Conservation (phyloP, 35 echinoderm and acorn worm genomes). For the Stichopus chloronotus region DNA sequence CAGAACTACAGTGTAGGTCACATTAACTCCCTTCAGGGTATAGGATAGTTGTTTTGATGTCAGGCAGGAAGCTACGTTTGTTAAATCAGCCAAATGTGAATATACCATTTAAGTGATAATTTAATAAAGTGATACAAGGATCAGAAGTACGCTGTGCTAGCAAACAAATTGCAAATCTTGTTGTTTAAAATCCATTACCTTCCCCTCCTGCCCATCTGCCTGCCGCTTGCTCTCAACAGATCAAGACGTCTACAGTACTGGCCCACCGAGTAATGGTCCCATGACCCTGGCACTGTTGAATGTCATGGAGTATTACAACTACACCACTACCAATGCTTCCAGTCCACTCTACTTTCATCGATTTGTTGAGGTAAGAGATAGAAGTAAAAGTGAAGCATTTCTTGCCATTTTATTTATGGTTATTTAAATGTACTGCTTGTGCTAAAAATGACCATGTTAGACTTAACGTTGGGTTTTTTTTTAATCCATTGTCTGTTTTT, state of each 20-base stretch:
- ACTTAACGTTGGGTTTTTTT: neutral
- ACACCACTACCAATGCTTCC: constrained; percentile 17
- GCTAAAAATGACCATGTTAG: neutral
- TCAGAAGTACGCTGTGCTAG: too few relatives aligned
- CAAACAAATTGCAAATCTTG: too few relatives aligned
- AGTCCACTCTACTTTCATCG: constrained; percentile 59
- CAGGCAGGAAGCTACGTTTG: too few relatives aligned
- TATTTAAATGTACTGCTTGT: neutral
- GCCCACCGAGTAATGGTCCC: constrained; percentile 80
- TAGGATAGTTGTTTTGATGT: too few relatives aligned
- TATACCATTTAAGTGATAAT: too few relatives aligned
- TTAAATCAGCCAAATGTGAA: too few relatives aligned
- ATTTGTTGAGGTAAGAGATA: constrained; percentile 72
- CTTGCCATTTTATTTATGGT: too few relatives aligned
- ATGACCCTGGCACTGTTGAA: constrained; percentile 61
- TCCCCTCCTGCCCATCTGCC: too few relatives aligned
- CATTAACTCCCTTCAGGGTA: too few relatives aligned
- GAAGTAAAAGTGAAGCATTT: neutral
- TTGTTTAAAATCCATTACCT: too few relatives aligned
- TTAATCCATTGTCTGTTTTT: neutral
- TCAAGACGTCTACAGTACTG: constrained; percentile 58
- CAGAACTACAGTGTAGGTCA: too few relatives aligned
- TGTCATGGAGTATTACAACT: constrained; percentile 64
- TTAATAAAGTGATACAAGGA: too few relatives aligned
- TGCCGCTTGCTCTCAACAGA: constrained; percentile 17